Evolutionary conservation across 2,797 vertebrate genomes (phyloP).

Genomic region (Trematomus bernacchii): DNA sequence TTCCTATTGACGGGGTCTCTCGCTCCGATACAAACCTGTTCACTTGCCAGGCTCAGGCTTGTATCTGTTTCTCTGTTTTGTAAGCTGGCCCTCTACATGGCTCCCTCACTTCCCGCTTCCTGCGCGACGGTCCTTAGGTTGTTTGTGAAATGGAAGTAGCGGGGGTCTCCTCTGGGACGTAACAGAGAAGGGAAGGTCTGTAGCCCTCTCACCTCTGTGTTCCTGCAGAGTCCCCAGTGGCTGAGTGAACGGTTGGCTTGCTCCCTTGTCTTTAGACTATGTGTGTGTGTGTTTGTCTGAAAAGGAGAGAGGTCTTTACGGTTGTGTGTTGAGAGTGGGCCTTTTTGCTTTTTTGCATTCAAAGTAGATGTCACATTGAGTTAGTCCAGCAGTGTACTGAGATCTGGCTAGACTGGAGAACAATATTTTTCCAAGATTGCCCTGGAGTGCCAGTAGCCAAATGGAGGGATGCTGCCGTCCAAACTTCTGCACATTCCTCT

Average conservation of each 20-base stretch:
- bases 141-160: constrained; percentile 86
- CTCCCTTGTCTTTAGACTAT: constrained; percentile 53
- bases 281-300: constrained; percentile 35
- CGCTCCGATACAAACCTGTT: constrained; percentile 64
- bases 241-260: constrained; percentile 53
- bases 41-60: constrained; percentile 52
- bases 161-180: constrained; percentile 77
- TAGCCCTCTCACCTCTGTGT: constrained; percentile 74
- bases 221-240: constrained; percentile 70
- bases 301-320: constrained; percentile 36
- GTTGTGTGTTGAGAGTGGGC: constrained; percentile 50
- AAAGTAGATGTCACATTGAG: constrained; percentile 82
- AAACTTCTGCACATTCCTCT: constrained; percentile 59
- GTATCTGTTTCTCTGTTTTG: constrained; percentile 75
- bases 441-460: constrained; percentile 67
- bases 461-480: constrained; percentile 56
- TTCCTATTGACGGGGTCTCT: constrained; percentile 60
- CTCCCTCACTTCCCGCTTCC: constrained; percentile 77
- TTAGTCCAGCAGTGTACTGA: constrained; percentile 82
- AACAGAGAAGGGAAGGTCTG: constrained; percentile 79
- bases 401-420: constrained; percentile 84
- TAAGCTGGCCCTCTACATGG: constrained; percentile 48
- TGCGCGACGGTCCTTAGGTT: constrained; percentile 77
- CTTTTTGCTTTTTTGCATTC: constrained; percentile 60
- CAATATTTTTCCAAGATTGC: constrained; percentile 88